Percentiles rank a stretch among this genome's conserved stretches.
These are phyloP conservation scores for Bombus confusus DNA, from an alignment of 1,140 invertebrate genomes.

Conservation along the genomic window DNA sequence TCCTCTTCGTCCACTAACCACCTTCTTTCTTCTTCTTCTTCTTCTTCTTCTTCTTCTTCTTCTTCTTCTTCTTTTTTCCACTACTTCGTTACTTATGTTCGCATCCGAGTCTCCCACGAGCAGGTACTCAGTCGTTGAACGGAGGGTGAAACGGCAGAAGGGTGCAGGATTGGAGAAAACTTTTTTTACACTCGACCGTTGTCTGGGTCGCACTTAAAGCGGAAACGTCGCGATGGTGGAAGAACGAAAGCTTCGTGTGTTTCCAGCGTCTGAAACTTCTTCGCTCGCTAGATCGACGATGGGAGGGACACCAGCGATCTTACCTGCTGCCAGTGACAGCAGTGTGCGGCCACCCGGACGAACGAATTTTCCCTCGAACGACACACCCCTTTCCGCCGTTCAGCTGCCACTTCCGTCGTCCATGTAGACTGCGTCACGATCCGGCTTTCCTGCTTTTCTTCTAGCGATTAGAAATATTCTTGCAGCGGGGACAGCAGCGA, in stretches of 20 bases:
- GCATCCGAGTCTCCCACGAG: constrained; percentile 42
- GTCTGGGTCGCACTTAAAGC: constrained; percentile 76
- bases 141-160: background rate
- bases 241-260: background rate
- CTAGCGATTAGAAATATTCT: too few relatives aligned
- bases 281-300: background rate
- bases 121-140: constrained; percentile 11
- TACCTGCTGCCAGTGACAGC: background rate
- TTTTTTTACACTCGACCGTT: constrained; percentile 65
- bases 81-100: background rate
- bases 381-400: background rate
- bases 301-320: background rate
- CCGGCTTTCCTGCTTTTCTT: background rate
- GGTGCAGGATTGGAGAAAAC: constrained; percentile 40
- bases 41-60: background rate
- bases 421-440: background rate
- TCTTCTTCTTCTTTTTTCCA: background rate
- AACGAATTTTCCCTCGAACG: background rate
- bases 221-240: constrained; percentile 65
- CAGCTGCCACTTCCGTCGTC: background rate
- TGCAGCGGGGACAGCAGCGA: too few relatives aligned
- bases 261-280: background rate
- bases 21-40: background rate
- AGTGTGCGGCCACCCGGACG: background rate
- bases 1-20: background rate